phyloP scores from a whole-genome alignment of 2,888 invertebrate species.

The Chymomyza procnemis region DNA sequence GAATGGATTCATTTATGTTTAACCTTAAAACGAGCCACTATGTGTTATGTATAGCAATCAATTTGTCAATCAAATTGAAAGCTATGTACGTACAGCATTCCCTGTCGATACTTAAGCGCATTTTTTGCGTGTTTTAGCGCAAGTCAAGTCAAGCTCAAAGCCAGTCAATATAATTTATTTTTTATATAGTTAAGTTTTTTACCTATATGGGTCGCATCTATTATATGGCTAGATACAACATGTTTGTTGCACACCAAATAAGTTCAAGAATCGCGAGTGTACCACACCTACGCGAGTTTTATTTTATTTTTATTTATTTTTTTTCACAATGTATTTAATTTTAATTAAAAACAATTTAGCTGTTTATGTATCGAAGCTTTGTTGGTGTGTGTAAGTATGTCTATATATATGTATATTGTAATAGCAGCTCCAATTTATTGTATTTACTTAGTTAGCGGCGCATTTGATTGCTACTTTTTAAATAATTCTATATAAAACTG shows the following conservation, averaged over 20 bases:
- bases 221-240: conserved; percentile 34
- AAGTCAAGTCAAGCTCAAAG: not conserved
- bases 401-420: no score
- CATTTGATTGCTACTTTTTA: conserved; percentile 44
- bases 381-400: conserved; percentile 4
- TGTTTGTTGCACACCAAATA: conserved; percentile 53
- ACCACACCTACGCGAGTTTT: conserved; percentile 51
- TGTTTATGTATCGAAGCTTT: conserved; percentile 1
- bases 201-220: conserved; percentile 41
- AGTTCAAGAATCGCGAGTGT: conserved; percentile 46
- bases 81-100: not conserved
- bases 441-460: conserved; percentile 20
- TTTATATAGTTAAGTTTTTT: conserved; percentile 4
- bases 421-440: conserved; percentile 6
- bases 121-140: not conserved
- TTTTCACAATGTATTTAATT: conserved; percentile 40
- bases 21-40: conserved; percentile 41
- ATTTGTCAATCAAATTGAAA: conserved; percentile 62
- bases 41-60: conserved; percentile 22
- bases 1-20: conserved; percentile 35
- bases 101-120: not conserved
- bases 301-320: conserved; percentile 22
- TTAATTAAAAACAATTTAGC: conserved; percentile 59
- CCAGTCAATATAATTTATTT: not conserved
- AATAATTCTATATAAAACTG: not conserved